phyloP scores from a whole-genome alignment of 2,797 vertebrate genomes.

The Ceryle rudis region DNA sequence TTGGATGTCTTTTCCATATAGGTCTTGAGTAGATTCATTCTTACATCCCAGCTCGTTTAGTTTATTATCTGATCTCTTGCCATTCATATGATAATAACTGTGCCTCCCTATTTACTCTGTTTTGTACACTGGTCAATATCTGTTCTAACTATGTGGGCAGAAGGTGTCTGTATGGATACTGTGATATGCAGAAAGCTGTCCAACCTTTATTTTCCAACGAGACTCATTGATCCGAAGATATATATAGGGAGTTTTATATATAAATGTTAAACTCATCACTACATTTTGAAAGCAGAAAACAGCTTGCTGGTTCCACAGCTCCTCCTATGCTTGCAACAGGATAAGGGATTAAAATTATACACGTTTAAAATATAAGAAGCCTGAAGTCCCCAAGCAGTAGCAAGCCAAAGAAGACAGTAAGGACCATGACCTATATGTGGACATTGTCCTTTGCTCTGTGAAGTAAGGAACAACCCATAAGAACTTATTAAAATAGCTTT shows the following conservation, averaged over 20 bases:
- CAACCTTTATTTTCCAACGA: background rate
- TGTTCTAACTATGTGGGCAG: background rate
- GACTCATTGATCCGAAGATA: background rate
- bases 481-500: background rate
- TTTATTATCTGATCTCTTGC: background rate
- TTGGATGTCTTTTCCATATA: background rate
- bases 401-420: background rate
- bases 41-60: rapidly evolving
- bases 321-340: background rate
- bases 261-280: background rate
- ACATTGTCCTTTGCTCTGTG: background rate
- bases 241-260: no score
- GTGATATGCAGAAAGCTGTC: background rate
- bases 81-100: background rate
- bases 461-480: background rate
- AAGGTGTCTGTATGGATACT: background rate
- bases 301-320: background rate
- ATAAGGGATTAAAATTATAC: background rate
- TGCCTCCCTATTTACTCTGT: background rate
- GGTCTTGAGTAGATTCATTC: background rate
- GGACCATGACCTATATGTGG: background rate
- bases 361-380: background rate
- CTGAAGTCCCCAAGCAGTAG: background rate
- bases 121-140: background rate
- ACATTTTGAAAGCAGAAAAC: background rate